These are phyloP conservation scores for Amiota communis DNA, from an alignment of 2,888 invertebrate species.

Conservation along the genomic window DNA sequence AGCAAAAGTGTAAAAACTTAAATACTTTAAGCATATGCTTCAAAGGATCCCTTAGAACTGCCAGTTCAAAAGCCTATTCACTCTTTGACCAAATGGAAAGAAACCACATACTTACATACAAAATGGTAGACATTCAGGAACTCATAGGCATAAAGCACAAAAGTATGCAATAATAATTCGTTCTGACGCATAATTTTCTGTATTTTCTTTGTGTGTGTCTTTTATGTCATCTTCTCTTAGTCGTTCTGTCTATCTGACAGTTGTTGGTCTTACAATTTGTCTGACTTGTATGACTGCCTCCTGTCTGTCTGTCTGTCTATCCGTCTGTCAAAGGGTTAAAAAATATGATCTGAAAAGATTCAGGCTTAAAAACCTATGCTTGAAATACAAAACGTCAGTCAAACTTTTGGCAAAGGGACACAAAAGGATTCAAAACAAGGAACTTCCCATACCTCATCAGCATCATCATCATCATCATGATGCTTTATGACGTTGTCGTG, in stretches of 20 bases:
- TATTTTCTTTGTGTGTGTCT: constrained; percentile 17
- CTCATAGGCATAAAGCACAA: neutral
- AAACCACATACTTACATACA: neutral
- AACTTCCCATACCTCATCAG: neutral
- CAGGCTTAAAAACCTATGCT: neutral
- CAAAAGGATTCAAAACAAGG: neutral
- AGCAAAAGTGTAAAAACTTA: neutral
- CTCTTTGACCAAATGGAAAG: neutral
- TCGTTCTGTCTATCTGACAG: constrained; percentile 30
- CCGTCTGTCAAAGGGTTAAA: constrained; percentile 29
- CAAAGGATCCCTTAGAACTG: neutral
- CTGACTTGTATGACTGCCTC: constrained; percentile 20
- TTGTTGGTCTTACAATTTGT: constrained; percentile 23
- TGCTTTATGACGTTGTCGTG: constrained; percentile 20
- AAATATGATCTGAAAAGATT: neutral
- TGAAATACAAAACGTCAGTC: constrained; percentile 13
- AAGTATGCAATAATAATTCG: constrained; percentile 25
- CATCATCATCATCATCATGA: neutral
- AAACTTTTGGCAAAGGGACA: constrained; percentile 14
- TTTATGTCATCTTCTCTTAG: constrained; percentile 8
- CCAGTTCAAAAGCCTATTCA: neutral
- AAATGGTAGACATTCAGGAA: neutral
- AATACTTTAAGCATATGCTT: constrained; percentile 3
- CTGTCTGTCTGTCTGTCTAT: neutral
- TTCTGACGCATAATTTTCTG: neutral